Conservation (phyloP, 2,113 vertebrate species). For the Colossoma macropomum region DNA sequence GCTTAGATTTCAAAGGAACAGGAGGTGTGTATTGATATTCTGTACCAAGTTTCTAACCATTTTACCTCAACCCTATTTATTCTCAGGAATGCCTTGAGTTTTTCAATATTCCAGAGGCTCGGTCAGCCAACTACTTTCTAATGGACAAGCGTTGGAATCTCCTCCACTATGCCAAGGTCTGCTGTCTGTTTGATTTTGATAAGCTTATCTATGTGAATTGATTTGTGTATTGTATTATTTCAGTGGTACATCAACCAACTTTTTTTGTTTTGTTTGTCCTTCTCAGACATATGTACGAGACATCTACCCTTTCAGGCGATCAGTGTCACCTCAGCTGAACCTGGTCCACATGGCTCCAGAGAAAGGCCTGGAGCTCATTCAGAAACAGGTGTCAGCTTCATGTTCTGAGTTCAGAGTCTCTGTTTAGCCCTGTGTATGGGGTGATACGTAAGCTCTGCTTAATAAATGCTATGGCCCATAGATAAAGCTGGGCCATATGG, state of each 20-base stretch:
- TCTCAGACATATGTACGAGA: slow-evolving; percentile 94
- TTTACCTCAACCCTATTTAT: slow-evolving; percentile 16
- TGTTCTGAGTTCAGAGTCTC: not conserved
- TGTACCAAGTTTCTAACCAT: not conserved
- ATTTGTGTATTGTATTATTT: not conserved
- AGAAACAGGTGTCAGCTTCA: slow-evolving; percentile 86
- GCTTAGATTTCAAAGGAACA: too few species aligned
- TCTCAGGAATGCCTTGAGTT: slow-evolving; percentile 95
- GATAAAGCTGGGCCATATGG: too few species aligned
- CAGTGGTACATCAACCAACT: not conserved
- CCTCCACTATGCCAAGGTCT: slow-evolving; percentile 96
- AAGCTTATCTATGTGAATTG: too few species aligned
- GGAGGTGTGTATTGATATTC: too few species aligned
- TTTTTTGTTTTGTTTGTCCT: not conserved
- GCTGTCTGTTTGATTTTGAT: not conserved
- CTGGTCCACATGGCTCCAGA: slow-evolving; percentile 96
- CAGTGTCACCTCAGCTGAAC: slow-evolving; percentile 96
- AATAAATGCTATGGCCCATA: too few species aligned
- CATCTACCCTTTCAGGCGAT: slow-evolving; percentile 97
- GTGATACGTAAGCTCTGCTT: not conserved
- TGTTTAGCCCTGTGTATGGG: too few species aligned
- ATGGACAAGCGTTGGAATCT: slow-evolving; percentile 99
- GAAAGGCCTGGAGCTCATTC: slow-evolving; percentile 96
- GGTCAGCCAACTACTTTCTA: slow-evolving; percentile 94
- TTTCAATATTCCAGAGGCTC: slow-evolving; percentile 97